These are phyloP conservation scores for Oxyura jamaicensis DNA, from an alignment of 2,113 vertebrate species.

Conservation along the genomic window DNA sequence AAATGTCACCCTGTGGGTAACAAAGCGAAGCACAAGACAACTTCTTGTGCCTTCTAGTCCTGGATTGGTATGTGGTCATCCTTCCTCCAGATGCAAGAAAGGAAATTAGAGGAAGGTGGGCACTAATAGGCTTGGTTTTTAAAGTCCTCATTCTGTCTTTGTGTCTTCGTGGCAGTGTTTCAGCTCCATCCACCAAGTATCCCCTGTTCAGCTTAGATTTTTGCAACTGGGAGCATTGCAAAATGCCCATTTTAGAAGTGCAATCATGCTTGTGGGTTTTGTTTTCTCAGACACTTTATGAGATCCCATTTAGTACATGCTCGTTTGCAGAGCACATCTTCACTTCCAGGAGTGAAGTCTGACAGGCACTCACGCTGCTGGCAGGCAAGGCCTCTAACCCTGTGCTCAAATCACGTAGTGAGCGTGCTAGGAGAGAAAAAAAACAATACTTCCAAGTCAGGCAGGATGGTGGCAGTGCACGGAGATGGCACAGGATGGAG, in stretches of 20 bases:
- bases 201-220: neutral
- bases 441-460: neutral
- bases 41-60: neutral
- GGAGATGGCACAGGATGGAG: neutral
- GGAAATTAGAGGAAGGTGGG: neutral
- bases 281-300: neutral
- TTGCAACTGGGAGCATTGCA: neutral
- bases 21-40: neutral
- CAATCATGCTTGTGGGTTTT: accelerated
- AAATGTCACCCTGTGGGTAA: neutral
- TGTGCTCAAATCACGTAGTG: neutral
- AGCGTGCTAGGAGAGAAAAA: neutral
- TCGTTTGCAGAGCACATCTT: neutral
- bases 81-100: neutral
- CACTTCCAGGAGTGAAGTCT: neutral
- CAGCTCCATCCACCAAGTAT: neutral
- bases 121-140: neutral
- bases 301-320: neutral
- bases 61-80: neutral
- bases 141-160: neutral
- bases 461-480: neutral
- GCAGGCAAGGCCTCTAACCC: neutral
- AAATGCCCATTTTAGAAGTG: neutral
- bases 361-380: accelerated
- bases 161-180: neutral